A percentile compares a stretch with the other conserved stretches of the same genome.
These are phyloP conservation scores for Diceros bicornis DNA, from an alignment of 2,797 vertebrate genomes.

Conservation along the genomic window DNA sequence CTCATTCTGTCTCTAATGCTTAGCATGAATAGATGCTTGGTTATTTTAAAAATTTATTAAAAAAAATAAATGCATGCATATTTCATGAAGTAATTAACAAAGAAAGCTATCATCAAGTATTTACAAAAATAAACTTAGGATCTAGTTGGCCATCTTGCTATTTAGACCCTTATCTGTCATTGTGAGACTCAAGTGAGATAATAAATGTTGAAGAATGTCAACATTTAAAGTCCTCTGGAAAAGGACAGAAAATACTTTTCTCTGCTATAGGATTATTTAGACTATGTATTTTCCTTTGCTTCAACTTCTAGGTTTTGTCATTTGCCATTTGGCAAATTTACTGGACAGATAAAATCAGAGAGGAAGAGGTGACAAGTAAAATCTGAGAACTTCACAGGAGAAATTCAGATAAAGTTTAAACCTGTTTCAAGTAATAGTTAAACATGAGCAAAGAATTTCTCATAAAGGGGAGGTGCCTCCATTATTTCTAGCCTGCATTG, in stretches of 20 bases:
- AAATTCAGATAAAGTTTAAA: neutral
- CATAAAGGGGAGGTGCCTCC: neutral
- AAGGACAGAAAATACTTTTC: neutral
- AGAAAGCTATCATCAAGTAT: neutral
- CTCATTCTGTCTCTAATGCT: neutral
- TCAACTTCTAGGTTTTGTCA: neutral
- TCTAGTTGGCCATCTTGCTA: neutral
- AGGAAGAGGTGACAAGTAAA: neutral
- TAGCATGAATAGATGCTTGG: neutral
- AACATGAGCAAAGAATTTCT: neutral
- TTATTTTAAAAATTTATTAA: conserved; percentile 11
- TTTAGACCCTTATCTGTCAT: neutral
- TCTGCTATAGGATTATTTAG: neutral
- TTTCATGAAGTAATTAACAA: neutral
- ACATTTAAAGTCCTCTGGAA: neutral
- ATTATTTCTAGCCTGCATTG: neutral
- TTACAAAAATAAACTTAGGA: neutral
- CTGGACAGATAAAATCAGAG: neutral
- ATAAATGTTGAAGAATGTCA: neutral
- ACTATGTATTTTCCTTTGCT: neutral
- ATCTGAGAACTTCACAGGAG: neutral
- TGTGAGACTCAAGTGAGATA: neutral
- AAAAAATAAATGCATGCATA: neutral
- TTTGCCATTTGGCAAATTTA: neutral
- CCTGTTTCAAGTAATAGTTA: neutral